These are phyloP conservation scores for Synchiropus splendidus DNA, from an alignment of 2,113 vertebrate genomes.

Conservation along the genomic window DNA sequence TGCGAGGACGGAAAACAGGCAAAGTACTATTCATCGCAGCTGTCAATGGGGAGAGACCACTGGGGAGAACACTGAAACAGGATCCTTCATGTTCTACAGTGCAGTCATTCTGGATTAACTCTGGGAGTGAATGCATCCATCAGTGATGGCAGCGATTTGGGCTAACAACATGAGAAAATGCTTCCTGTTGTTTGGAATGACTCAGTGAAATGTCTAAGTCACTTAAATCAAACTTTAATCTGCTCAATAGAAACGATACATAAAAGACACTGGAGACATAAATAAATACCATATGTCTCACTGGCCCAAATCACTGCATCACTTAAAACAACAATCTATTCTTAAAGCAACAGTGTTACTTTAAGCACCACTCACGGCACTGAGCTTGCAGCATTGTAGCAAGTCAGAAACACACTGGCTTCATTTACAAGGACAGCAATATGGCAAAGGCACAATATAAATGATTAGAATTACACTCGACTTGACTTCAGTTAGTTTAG, in stretches of 20 bases:
- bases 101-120: no score
- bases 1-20: constrained; percentile 24
- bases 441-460: no score
- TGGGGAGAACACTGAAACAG: constrained; percentile 22
- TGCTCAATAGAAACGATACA: no score
- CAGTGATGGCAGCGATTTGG: no score
- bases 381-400: constrained; percentile 38
- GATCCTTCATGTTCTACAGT: no score
- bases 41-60: constrained; percentile 13
- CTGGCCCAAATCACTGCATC: constrained; percentile 60
- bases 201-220: no score
- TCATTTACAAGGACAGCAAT: constrained; percentile 4
- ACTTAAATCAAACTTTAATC: no score
- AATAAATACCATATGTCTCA: background rate
- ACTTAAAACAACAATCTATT: constrained; percentile 21
- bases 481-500: no score
- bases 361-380: constrained; percentile 29
- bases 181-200: no score
- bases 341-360: constrained; percentile 33
- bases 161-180: no score
- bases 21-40: background rate
- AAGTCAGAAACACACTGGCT: constrained; percentile 18
- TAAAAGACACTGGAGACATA: no score
- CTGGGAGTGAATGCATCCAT: constrained; percentile 2
- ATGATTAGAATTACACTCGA: no score